Evolutionary conservation across 2,888 invertebrate species (phyloP), one percentile per base, ranked within the genome.

Genomic region (Hemistola chrysoprasaria): DNA sequence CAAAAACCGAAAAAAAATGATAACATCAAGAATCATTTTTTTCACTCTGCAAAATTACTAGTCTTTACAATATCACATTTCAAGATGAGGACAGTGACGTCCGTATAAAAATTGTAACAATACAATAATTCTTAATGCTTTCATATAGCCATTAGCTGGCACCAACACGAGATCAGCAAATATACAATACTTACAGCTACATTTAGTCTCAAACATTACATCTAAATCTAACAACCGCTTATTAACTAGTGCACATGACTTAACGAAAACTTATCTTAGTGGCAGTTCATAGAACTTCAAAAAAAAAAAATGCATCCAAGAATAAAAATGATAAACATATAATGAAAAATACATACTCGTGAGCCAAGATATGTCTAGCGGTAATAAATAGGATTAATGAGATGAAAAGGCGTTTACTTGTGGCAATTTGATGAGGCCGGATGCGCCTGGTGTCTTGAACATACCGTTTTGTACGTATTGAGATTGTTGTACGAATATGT

Each of bases 11-110:
- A 78, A 83, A 80, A 78, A 54, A 71, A 83, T 83, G 84, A 86
- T 80, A 85, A 87, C 87, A 87, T 87, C 88, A 88, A 87, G 87
- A 88, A 88, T 85, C 85, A 88, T 88, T 84, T 76, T 71, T 53
- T 62, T 71, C 73, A 64, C 73, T 74, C 73, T 75, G 72, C 74
- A 75, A 78, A 77, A 73, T 74, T 78, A 78, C 77, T 79, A 85
- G 84, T 85, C 85, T 86, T 85, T 79, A 77, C 63, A 72, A 85
- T 88, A 87, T 88, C 88, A 87, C 88, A 88, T 85, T 85, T 85
- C 77, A 59, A 80, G 71, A 79, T 59, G 58, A 69, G 75, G 86
- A 86, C 87, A 85, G 85, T 86, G 86, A 87, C 84, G 85, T 86
- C 87, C 84, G 50, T 84, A 78, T 80, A 81, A 80, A 81, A 79